These are phyloP conservation scores for Apomyelois bistriatella DNA, from an alignment of 2,888 invertebrate genomes.

Conservation along the genomic window DNA sequence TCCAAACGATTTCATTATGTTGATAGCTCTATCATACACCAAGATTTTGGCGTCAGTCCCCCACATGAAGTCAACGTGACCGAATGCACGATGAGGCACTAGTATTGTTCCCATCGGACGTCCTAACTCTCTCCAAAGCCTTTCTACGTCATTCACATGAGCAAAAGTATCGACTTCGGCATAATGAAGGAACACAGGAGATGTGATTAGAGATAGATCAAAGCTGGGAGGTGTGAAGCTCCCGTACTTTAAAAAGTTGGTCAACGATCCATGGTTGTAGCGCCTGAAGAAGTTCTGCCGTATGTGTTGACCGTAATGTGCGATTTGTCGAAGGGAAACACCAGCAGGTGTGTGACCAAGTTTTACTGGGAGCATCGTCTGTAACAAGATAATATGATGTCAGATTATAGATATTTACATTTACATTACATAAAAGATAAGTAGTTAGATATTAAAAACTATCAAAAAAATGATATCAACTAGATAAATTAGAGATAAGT, in stretches of 20 bases:
- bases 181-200: constrained; percentile 81
- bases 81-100: constrained; percentile 78
- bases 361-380: constrained; percentile 84
- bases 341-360: constrained; percentile 84
- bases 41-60: constrained; percentile 76
- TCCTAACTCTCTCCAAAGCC: constrained; percentile 63
- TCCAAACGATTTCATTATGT: constrained; percentile 57
- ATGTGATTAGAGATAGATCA: constrained; percentile 68
- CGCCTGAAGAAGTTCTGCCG: constrained; percentile 67
- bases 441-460: background rate
- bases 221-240: constrained; percentile 75
- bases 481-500: too few relatives aligned
- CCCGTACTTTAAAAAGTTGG: constrained; percentile 76
- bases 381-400: constrained; percentile 28
- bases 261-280: constrained; percentile 67
- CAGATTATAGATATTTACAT: background rate
- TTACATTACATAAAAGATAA: background rate
- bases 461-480: too few relatives aligned
- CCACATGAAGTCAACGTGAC: constrained; percentile 85
- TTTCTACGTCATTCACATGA: constrained; percentile 64
- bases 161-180: constrained; percentile 82
- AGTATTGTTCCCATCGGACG: constrained; percentile 70
- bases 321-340: constrained; percentile 82
- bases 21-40: constrained; percentile 75
- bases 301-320: constrained; percentile 84